Percentiles rank a stretch among this genome's conserved stretches.
phyloP scores from a whole-genome alignment of 2,797 vertebrate species.

The Atherinosoma microstoma region DNA sequence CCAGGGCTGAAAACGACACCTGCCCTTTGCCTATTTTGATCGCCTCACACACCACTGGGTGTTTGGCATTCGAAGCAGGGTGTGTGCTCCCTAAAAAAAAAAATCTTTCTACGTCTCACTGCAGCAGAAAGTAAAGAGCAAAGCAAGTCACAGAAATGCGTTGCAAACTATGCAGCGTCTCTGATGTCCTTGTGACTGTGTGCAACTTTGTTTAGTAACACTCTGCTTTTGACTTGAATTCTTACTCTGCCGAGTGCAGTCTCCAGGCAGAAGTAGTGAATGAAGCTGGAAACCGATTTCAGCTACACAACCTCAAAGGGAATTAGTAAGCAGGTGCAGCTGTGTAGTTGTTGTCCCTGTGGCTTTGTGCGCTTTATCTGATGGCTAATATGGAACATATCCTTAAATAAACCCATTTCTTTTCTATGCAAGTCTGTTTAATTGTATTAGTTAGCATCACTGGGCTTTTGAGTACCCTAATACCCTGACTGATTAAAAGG shows the following conservation, averaged over 20 bases:
- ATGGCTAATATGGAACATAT: background rate
- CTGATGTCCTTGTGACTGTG: background rate
- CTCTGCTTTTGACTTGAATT: conserved; percentile 22
- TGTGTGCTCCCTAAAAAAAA: conserved; percentile 29
- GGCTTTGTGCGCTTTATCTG: conserved; percentile 13
- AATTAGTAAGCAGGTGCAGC: conserved; percentile 33
- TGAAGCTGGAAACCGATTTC: conserved; percentile 32
- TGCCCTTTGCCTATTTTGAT: conserved; percentile 85
- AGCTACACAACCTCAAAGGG: conserved; percentile 24
- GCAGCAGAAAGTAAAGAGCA: background rate
- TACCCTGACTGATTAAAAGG: background rate
- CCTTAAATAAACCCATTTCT: background rate
- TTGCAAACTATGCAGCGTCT: background rate
- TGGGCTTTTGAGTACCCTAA: background rate
- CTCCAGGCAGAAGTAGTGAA: conserved; percentile 42
- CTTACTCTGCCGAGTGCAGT: conserved; percentile 25
- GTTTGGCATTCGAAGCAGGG: conserved; percentile 66
- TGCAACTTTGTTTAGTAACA: conserved; percentile 9
- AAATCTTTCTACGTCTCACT: background rate
- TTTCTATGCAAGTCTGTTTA: background rate
- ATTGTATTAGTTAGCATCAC: background rate
- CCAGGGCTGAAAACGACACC: conserved; percentile 81
- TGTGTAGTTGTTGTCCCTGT: conserved; percentile 31
- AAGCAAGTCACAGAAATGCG: conserved; percentile 5
- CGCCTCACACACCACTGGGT: conserved; percentile 64